phyloP scores from a whole-genome alignment of 2,797 vertebrate genomes.

The Momotus momota region DNA sequence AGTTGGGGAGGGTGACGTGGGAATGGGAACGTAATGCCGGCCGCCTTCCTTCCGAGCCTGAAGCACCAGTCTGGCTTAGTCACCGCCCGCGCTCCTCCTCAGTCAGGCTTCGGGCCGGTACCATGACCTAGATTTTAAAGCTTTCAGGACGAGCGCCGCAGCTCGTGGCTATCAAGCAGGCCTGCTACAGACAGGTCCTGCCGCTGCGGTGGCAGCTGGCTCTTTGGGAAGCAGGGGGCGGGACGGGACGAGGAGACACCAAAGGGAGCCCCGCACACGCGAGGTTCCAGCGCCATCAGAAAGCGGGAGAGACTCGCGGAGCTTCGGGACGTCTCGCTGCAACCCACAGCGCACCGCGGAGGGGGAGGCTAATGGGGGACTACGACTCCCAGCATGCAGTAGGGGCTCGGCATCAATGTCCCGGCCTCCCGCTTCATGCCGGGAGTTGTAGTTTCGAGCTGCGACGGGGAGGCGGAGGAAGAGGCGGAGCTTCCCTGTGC shows the following conservation, averaged over 20 bases:
- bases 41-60: background rate
- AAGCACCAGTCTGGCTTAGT: background rate
- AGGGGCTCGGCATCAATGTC: fast-evolving
- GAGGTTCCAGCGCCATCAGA: fast-evolving
- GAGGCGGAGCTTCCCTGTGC: fast-evolving
- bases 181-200: fast-evolving
- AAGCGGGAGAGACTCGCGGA: background rate
- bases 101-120: fast-evolving
- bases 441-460: background rate
- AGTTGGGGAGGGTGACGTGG: background rate
- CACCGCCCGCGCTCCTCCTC: background rate
- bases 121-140: background rate
- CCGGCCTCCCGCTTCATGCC: background rate
- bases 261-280: fast-evolving
- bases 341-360: too few species aligned
- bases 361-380: background rate
- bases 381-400: background rate
- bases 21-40: too few species aligned
- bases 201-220: background rate
- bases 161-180: too few species aligned
- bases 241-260: too few species aligned
- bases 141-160: too few species aligned
- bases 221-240: too few species aligned
- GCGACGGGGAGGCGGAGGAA: too few species aligned
- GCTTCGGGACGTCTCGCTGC: too few species aligned